Percentiles rank a stretch among this genome's conserved stretches.
phyloP scores from a whole-genome alignment of 2,113 vertebrate genomes.

The Semnornis frantzii region DNA sequence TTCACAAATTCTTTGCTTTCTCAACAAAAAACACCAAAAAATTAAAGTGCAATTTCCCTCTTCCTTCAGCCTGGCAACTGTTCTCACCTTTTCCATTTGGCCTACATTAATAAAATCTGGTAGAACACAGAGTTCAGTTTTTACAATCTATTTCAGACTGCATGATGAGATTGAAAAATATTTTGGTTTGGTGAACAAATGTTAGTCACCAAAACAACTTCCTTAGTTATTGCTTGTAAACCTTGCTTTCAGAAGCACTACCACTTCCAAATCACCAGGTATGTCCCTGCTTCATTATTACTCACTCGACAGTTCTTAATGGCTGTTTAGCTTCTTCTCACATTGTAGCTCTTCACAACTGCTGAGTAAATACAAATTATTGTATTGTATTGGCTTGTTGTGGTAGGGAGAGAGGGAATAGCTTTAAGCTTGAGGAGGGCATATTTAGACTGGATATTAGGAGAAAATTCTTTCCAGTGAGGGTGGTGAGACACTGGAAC shows the following conservation, averaged over 20 bases:
- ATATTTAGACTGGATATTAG: too few relatives aligned
- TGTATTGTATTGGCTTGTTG: too few relatives aligned
- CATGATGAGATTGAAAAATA: background rate
- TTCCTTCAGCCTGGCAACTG: background rate
- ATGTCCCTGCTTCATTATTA: background rate
- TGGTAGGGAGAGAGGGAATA: too few relatives aligned
- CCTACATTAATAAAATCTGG: background rate
- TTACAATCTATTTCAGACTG: slow-evolving; percentile 7
- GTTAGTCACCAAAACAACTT: background rate
- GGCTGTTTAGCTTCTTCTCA: background rate
- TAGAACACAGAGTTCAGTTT: background rate
- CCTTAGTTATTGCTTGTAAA: background rate
- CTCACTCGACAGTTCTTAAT: background rate
- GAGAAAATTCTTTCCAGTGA: too few relatives aligned
- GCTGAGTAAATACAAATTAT: background rate
- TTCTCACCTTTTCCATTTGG: background rate
- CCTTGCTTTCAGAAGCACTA: background rate
- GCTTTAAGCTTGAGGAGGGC: too few relatives aligned
- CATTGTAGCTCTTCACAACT: background rate
- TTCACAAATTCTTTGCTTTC: slow-evolving; percentile 42
- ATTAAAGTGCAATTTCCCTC: slow-evolving; percentile 25
- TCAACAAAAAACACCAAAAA: slow-evolving; percentile 22
- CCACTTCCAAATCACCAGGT: background rate
- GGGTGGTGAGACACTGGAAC: too few relatives aligned
- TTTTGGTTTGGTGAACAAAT: background rate